Conservation (phyloP, 1,140 invertebrate species). For the Zaprionus vittiger region DNA sequence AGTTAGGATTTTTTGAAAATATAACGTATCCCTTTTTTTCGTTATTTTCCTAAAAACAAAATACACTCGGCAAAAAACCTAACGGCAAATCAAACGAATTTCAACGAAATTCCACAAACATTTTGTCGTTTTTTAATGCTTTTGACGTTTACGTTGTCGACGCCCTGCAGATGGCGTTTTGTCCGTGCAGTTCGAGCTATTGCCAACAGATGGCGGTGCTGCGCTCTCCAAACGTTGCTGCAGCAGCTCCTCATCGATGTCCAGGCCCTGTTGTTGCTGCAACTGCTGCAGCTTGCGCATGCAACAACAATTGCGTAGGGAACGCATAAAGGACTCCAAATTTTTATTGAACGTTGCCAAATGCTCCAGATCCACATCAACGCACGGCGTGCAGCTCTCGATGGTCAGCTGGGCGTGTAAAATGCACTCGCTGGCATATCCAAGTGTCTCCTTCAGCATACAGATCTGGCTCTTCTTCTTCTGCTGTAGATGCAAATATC, state of each 20-base stretch:
- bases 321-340: slow-evolving; percentile 54
- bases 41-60: slow-evolving; percentile 1
- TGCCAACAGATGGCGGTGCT: slow-evolving; percentile 10
- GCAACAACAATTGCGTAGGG: slow-evolving; percentile 59
- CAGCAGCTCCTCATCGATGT: not conserved
- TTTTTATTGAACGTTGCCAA: slow-evolving; percentile 50
- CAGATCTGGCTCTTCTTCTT: slow-evolving; percentile 68
- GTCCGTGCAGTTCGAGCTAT: slow-evolving; percentile 8
- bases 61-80: slow-evolving; percentile 11
- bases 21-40: not conserved
- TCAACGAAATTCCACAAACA: slow-evolving; percentile 19
- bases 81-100: slow-evolving; percentile 31
- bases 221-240: not conserved
- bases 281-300: slow-evolving; percentile 42
- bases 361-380: slow-evolving; percentile 10
- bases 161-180: not conserved
- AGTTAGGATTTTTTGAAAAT: not conserved
- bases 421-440: slow-evolving; percentile 67
- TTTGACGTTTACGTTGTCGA: not conserved
- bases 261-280: slow-evolving; percentile 31
- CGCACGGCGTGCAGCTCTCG: slow-evolving; percentile 26
- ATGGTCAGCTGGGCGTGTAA: slow-evolving; percentile 57
- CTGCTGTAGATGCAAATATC: slow-evolving; percentile 53
- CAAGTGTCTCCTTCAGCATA: slow-evolving; percentile 56
- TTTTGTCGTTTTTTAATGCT: slow-evolving; percentile 23